A percentile compares a stretch with the other conserved stretches of the same genome.
These are phyloP conservation scores for Malthinus flaveolus DNA, from an alignment of 2,888 invertebrate genomes.

Conservation along the genomic window DNA sequence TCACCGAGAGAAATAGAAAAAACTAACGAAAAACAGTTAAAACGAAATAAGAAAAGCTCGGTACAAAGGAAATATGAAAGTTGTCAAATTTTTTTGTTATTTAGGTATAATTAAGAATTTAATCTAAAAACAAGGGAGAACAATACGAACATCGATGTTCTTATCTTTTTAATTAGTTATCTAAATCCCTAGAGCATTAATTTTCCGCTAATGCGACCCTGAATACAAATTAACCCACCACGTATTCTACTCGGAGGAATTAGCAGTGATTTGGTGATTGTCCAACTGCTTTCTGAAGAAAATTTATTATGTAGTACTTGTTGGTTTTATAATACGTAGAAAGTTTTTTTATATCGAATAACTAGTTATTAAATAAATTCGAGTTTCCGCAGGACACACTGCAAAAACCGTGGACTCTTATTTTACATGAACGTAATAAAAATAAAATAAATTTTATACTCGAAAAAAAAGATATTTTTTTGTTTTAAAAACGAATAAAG, in stretches of 20 bases:
- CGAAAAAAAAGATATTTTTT: constrained; percentile 1
- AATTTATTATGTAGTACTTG: constrained; percentile 15
- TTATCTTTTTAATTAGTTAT: constrained; percentile 27
- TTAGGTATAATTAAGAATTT: no score
- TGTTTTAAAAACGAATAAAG: constrained; percentile 14
- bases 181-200: constrained; percentile 25
- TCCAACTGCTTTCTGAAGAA: constrained; percentile 14
- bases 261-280: constrained; percentile 26
- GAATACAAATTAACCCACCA: constrained; percentile 27
- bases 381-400: neutral
- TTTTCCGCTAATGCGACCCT: constrained; percentile 25
- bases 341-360: no score
- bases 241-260: constrained; percentile 24
- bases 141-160: constrained; percentile 17
- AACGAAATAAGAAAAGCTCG: no score
- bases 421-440: no score
- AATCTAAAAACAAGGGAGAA: no score
- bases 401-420: neutral
- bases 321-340: no score
- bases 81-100: no score
- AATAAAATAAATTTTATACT: neutral
- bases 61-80: no score
- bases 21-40: no score
- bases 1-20: no score
- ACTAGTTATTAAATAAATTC: neutral